Evolutionary conservation across 2,888 invertebrate genomes (phyloP).

Genomic region (Acleris sparsana): DNA sequence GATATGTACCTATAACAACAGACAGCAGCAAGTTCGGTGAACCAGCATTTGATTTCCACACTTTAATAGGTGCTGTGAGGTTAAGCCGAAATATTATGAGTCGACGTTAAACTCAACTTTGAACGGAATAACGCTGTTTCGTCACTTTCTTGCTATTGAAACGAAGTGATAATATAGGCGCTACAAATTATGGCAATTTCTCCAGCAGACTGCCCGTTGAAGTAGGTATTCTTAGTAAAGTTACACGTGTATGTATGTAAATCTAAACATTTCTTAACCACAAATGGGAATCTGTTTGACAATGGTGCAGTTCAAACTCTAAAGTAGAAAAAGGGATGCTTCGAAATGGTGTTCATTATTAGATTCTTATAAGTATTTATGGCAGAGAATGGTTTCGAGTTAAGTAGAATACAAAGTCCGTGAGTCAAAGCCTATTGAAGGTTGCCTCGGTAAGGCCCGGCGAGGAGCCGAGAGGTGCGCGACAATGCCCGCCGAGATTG

Average conservation of each 20-base stretch:
- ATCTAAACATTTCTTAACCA: not conserved
- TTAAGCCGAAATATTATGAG: too few species aligned
- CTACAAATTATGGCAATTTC: too few species aligned
- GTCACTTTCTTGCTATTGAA: too few species aligned
- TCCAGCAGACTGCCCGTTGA: too few species aligned
- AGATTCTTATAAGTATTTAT: slow-evolving; percentile 33
- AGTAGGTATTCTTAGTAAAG: too few species aligned
- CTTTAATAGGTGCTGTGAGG: too few species aligned
- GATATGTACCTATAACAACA: too few species aligned
- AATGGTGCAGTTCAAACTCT: slow-evolving; percentile 17
- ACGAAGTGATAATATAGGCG: too few species aligned
- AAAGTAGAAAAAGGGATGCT: slow-evolving; percentile 9
- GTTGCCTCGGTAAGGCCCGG: slow-evolving; percentile 20
- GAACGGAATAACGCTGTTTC: too few species aligned
- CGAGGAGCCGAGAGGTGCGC: slow-evolving; percentile 57
- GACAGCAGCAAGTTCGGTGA: too few species aligned
- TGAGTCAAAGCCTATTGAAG: slow-evolving; percentile 52
- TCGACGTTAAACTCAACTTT: too few species aligned
- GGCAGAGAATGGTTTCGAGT: slow-evolving; percentile 22
- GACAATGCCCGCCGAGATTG: slow-evolving; percentile 75
- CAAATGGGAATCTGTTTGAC: slow-evolving; percentile 1
- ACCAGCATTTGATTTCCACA: too few species aligned
- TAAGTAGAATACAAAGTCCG: slow-evolving; percentile 57
- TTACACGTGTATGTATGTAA: not conserved
- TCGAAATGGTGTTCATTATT: slow-evolving; percentile 29